Conservation (phyloP, 2,888 invertebrate species). For the Lomographa bimaculata region DNA sequence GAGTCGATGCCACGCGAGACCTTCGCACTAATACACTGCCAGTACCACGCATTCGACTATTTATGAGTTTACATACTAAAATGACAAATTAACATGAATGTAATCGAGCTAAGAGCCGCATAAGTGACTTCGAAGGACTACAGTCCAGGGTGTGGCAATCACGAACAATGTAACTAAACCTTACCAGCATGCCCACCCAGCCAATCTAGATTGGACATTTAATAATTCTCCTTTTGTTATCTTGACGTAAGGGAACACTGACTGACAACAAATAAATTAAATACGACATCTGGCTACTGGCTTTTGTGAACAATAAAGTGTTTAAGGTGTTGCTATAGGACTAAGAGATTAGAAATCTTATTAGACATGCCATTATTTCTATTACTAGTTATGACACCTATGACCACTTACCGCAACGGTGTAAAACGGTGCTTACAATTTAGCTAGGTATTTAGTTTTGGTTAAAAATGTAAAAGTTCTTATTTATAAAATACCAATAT, state of each 20-base stretch:
- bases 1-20: constrained; percentile 53
- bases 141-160: constrained; percentile 71
- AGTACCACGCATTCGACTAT: constrained; percentile 56
- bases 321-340: constrained; percentile 9
- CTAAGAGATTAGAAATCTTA: constrained; percentile 21
- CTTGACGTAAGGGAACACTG: constrained; percentile 45
- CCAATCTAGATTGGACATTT: constrained; percentile 54
- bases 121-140: constrained; percentile 61
- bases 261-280: constrained; percentile 42
- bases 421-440: too few relatives aligned
- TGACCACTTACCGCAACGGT: too few relatives aligned
- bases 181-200: constrained; percentile 38
- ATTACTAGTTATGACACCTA: too few relatives aligned
- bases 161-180: constrained; percentile 54
- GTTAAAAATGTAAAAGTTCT: constrained; percentile 1
- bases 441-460: too few relatives aligned
- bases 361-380: background rate
- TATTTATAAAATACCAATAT: too few relatives aligned
- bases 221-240: constrained; percentile 58
- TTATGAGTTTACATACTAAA: constrained; percentile 65
- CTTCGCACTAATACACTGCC: constrained; percentile 50
- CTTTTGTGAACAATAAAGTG: constrained; percentile 30
- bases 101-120: constrained; percentile 48
- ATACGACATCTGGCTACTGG: constrained; percentile 37
- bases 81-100: constrained; percentile 65